Evolutionary conservation across 2,113 vertebrate genomes (phyloP).

Genomic region (Lophura nycthemera): DNA sequence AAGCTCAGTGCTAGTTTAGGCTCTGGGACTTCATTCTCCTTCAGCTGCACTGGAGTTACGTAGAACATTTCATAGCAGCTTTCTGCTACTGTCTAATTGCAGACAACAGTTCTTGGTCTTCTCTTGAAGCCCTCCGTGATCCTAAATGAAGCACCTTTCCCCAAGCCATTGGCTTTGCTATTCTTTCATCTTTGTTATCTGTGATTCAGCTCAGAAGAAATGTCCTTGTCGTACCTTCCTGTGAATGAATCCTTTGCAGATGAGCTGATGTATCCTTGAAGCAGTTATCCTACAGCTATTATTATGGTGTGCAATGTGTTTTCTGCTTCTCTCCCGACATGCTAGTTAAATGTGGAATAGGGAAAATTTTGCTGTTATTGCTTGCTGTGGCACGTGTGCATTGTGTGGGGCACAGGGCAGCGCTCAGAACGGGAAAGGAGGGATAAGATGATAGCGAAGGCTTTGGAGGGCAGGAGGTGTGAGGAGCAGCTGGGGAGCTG

Average conservation of each 20-base stretch:
- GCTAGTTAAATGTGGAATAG: neutral
- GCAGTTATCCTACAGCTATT: neutral
- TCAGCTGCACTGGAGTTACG: neutral
- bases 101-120: neutral
- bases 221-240: neutral
- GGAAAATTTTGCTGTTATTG: neutral
- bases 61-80: neutral
- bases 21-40: neutral
- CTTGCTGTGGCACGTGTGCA: too few species aligned
- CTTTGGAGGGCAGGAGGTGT: too few species aligned
- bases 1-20: neutral
- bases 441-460: too few species aligned
- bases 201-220: neutral
- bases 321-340: neutral
- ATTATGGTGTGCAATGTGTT: neutral
- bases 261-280: neutral
- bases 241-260: neutral
- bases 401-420: too few species aligned
- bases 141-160: neutral
- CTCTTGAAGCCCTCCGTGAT: neutral
- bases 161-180: neutral
- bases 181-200: neutral
- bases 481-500: too few species aligned
- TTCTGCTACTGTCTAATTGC: neutral
- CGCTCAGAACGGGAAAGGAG: too few species aligned